phyloP scores from a whole-genome alignment of 2,797 vertebrate species.

The Channallabes apus region DNA sequence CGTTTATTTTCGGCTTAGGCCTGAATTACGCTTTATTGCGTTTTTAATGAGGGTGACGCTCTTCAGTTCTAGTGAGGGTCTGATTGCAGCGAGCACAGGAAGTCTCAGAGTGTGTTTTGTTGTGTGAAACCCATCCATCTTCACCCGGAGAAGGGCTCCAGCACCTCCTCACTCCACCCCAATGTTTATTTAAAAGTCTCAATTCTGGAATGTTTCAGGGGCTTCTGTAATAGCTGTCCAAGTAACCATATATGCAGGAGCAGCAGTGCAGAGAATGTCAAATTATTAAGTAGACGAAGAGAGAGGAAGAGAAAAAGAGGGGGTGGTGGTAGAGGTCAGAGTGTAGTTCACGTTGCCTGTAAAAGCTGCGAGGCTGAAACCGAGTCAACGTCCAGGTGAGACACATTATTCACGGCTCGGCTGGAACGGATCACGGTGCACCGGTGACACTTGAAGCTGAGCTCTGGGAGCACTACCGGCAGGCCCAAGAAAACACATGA shows the following conservation, averaged over 20 bases:
- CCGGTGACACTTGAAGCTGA: conserved; percentile 34
- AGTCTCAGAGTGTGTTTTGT: conserved; percentile 51
- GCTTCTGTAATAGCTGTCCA: conserved; percentile 46
- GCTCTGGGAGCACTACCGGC: conserved; percentile 6
- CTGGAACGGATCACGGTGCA: conserved; percentile 39
- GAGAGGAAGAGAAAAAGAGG: conserved; percentile 16
- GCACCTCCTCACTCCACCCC: conserved; percentile 21
- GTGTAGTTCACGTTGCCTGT: conserved; percentile 65
- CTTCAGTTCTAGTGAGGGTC: conserved; percentile 65
- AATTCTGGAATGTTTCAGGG: conserved; percentile 58
- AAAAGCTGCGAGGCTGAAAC: conserved; percentile 66
- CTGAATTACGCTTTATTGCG: conserved; percentile 73
- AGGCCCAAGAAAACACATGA: conserved; percentile 26
- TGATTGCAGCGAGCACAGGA: conserved; percentile 51
- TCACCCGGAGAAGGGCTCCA: conserved; percentile 31
- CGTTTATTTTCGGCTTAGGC: conserved; percentile 72
- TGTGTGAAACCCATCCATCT: conserved; percentile 54
- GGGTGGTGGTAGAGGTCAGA: background rate
- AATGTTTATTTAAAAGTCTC: conserved; percentile 60
- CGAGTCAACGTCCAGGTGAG: conserved; percentile 69
- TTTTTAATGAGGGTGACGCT: conserved; percentile 74
- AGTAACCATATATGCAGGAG: conserved; percentile 52
- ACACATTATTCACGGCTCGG: conserved; percentile 64
- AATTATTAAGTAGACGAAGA: conserved; percentile 36
- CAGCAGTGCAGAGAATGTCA: conserved; percentile 58